Evolutionary conservation across 2,797 vertebrate genomes (phyloP).

Genomic region (Aldrovandia affinis): DNA sequence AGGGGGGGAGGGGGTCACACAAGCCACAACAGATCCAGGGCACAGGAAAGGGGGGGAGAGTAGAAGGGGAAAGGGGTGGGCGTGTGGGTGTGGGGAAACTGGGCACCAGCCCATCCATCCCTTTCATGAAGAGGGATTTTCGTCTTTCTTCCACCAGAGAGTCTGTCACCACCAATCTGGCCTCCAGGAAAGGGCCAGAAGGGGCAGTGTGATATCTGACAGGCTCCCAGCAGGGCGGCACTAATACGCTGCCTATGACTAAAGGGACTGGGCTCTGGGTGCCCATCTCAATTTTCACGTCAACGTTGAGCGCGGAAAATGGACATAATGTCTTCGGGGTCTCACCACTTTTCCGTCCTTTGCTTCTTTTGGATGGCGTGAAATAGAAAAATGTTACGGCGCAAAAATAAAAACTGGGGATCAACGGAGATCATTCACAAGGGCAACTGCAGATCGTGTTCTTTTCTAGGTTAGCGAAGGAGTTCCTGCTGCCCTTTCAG

Average conservation of each 20-base stretch:
- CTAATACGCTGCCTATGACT: slow-evolving; percentile 2
- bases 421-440: not conserved
- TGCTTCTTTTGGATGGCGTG: not conserved
- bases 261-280: not conserved
- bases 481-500: not conserved
- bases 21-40: not conserved
- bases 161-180: slow-evolving; percentile 26
- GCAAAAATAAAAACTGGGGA: not conserved
- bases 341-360: not conserved
- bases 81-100: not conserved
- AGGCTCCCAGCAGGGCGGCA: slow-evolving; percentile 13
- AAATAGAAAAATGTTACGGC: not conserved
- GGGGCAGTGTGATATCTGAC: not conserved
- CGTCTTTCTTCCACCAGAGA: not conserved
- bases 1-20: not conserved
- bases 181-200: slow-evolving; percentile 9
- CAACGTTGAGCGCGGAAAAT: not conserved
- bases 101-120: not conserved
- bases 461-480: not conserved
- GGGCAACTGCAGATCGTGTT: not conserved
- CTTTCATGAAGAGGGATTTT: not conserved
- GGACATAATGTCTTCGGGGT: not conserved
- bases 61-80: too few species aligned
- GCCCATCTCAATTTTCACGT: slow-evolving; percentile 10
- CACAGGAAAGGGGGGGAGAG: not conserved